Conservation (phyloP, 2,797 vertebrate genomes). For the Merluccius polli region DNA sequence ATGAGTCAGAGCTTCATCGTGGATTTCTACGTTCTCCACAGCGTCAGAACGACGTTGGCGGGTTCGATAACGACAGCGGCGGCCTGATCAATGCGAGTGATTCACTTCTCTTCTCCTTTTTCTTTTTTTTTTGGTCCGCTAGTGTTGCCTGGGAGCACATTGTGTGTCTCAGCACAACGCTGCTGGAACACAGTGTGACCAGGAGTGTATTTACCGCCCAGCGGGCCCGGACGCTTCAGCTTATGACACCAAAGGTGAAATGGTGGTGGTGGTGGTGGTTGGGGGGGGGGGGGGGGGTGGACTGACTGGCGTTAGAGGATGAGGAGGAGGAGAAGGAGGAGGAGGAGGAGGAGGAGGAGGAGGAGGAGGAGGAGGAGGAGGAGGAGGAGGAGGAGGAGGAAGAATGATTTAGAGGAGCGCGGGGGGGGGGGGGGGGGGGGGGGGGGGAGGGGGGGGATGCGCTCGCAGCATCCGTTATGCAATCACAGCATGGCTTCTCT, state of each 20-base stretch:
- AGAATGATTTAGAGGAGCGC: background rate
- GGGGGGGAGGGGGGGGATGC: background rate
- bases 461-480: background rate
- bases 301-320: no score
- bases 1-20: background rate
- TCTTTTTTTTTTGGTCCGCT: no score
- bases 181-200: background rate
- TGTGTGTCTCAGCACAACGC: no score
- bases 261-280: background rate
- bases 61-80: conserved; percentile 33
- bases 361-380: no score
- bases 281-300: no score
- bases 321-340: background rate
- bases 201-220: background rate
- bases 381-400: no score
- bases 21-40: conserved; percentile 17
- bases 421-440: no score
- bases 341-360: no score
- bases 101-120: conserved; percentile 18
- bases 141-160: no score
- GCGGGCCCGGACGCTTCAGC: background rate
- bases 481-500: background rate
- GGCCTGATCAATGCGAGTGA: conserved; percentile 41
- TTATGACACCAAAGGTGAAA: background rate
- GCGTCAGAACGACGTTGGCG: conserved; percentile 8